Base-by-base conservation (phyloP, 2,888 invertebrate genomes). In the Cataglyphis cursor region DNA sequence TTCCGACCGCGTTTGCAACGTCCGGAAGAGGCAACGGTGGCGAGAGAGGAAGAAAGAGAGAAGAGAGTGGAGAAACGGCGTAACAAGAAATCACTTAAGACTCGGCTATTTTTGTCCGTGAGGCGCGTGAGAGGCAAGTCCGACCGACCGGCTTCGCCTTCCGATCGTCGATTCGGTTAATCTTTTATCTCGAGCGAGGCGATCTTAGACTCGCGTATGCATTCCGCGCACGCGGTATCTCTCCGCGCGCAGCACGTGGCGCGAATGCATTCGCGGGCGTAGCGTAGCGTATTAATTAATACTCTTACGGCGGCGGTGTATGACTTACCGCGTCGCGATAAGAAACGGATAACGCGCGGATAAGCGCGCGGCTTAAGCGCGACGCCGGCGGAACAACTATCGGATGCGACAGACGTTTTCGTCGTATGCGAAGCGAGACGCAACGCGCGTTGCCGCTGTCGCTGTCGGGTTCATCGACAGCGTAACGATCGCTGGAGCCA, bases 401-500 rank as follows among this genome's bases (percentile, higher is more conserved):
- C 18, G 48, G 18, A 48, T 48, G 54, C 21, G 35, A 35, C 38
- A 35, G 35, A 21, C 35, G 35, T 35, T 21, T 21, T 15, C 15
- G 35, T n/a, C 9, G 70, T 9, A 24, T n/a, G 35, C 15, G 41
- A 28, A 41, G 21, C 10, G 6, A 28, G 24, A 24, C 51, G 68
- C 31, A 38, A 76, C 76, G 76, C 65, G 65, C 35, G 10, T 66
- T 21, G 54, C 24, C 15, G 31, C 74, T 44, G 15, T 44, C 18
- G 44, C 75, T 15, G 76, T 54, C 35, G 73, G 66, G 78, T 68
- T 83, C 89, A 89, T 89, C 85, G 89, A 89, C 87, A 86, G 70
- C 75, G 80, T 86, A 89, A 89, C 89, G 88, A 89, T 89, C 89
- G 88, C 72, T 59, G 18, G 38, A 68, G 84, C 85, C 51, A 83